Conservation (phyloP, 2,113 vertebrate species). For the Octodon degus region DNA sequence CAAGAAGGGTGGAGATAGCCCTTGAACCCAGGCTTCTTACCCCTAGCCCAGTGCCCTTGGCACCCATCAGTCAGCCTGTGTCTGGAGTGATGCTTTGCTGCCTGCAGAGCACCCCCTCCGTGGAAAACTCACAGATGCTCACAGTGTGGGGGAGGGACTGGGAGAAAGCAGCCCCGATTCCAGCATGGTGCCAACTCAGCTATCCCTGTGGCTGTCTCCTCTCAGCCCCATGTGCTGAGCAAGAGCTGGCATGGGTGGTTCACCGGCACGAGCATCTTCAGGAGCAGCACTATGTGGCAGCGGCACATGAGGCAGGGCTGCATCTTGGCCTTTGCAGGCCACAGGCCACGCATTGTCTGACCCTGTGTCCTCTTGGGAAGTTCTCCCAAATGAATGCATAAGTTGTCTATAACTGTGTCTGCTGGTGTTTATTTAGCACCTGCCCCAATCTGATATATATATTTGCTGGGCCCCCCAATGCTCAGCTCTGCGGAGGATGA, state of each 20-base stretch:
- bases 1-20: background rate
- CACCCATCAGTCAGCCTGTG: too few relatives aligned
- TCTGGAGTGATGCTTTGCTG: background rate
- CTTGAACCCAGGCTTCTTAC: background rate
- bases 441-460: background rate
- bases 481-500: background rate
- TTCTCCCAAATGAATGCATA: background rate
- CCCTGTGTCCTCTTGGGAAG: background rate
- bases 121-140: background rate
- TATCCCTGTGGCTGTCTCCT: background rate
- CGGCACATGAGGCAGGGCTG: background rate
- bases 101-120: background rate
- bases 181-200: background rate
- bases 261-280: accelerated
- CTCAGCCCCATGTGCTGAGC: background rate
- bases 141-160: too few relatives aligned
- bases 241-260: background rate
- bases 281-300: accelerated
- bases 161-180: background rate
- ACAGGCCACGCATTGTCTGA: background rate
- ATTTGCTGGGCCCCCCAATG: background rate
- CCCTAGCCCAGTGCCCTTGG: background rate
- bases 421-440: background rate
- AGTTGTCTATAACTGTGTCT: background rate
- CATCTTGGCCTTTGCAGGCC: background rate